Percentiles rank a stretch among this genome's conserved stretches.
These are phyloP conservation scores for Eurystomus glaucurus DNA, from an alignment of 2,797 vertebrate genomes.

Conservation along the genomic window DNA sequence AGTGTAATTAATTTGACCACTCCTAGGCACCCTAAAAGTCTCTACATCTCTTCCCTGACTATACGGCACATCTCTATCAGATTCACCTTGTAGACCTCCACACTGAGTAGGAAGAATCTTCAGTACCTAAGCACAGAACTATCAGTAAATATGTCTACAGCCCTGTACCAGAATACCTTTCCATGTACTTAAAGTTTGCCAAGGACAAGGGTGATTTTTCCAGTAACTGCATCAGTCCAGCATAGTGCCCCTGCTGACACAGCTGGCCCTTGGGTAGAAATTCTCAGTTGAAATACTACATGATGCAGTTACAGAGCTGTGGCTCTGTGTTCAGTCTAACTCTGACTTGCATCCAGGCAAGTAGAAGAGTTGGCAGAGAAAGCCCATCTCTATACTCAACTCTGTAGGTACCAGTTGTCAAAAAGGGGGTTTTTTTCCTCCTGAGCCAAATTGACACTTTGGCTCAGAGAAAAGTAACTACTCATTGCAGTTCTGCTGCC, in stretches of 20 bases:
- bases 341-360: not conserved
- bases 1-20: accelerated
- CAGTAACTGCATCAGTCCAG: accelerated
- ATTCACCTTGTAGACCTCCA: not conserved
- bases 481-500: not conserved
- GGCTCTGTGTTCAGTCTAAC: not conserved
- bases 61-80: not conserved
- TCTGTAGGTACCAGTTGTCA: not conserved
- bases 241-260: not conserved
- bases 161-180: accelerated
- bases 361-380: not conserved
- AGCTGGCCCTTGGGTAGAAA: accelerated
- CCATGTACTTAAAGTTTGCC: not conserved
- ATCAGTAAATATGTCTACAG: not conserved
- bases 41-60: not conserved
- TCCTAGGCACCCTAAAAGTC: not conserved
- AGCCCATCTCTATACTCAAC: accelerated
- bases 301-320: not conserved
- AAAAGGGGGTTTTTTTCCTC: not conserved
- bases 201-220: not conserved
- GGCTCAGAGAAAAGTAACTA: not conserved
- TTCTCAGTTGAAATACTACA: not conserved
- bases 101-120: not conserved
- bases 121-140: accelerated
- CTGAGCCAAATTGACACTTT: not conserved